phyloP scores from a whole-genome alignment of 2,797 vertebrate genomes.

The Microctenopoma stevenorrisi region DNA sequence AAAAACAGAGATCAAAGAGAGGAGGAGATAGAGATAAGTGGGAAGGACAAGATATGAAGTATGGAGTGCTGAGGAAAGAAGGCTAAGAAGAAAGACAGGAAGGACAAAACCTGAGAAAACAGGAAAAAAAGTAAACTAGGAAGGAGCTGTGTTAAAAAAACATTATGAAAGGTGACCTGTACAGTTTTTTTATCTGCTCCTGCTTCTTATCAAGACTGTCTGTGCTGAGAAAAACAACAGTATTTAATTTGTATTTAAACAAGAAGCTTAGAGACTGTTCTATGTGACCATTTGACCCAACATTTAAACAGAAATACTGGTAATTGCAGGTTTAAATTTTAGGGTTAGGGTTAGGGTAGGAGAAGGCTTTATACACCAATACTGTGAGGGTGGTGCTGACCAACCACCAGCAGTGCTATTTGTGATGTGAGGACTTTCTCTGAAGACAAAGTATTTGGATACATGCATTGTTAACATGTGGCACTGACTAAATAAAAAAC shows the following conservation, averaged over 20 bases:
- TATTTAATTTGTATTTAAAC: too few relatives aligned
- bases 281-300: too few relatives aligned
- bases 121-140: neutral
- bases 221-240: too few relatives aligned
- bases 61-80: neutral
- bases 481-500: slow-evolving; percentile 18
- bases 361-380: neutral
- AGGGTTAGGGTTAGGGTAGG: too few relatives aligned
- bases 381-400: neutral
- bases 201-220: too few relatives aligned
- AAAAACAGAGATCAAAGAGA: neutral
- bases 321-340: neutral
- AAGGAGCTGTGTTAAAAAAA: too few relatives aligned
- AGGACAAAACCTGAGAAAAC: neutral
- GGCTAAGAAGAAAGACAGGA: neutral
- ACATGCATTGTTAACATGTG: too few relatives aligned
- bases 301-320: neutral
- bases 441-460: too few relatives aligned
- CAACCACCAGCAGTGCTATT: neutral
- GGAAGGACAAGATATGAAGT: neutral
- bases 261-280: too few relatives aligned
- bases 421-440: neutral
- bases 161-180: too few relatives aligned
- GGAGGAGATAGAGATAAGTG: too few relatives aligned
- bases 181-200: neutral